A percentile compares a stretch with the other conserved stretches of the same genome.
These are phyloP conservation scores for Fulica atra DNA, from an alignment of 2,113 vertebrate species.

Conservation along the genomic window DNA sequence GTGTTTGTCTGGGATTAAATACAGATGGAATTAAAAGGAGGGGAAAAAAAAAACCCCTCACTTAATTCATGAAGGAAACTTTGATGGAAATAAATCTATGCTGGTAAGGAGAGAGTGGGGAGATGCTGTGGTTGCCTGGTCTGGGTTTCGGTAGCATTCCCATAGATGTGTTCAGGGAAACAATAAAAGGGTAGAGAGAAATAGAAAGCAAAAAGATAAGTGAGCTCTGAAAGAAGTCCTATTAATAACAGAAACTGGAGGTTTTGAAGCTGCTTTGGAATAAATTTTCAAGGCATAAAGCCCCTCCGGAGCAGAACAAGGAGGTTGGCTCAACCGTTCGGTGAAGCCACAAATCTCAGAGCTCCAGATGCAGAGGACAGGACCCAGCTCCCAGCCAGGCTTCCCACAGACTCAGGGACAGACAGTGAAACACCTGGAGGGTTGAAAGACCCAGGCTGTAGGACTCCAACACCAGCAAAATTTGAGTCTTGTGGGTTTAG, in stretches of 20 bases:
- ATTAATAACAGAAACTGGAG: constrained; percentile 32
- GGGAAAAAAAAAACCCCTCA: background rate
- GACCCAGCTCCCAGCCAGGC: background rate
- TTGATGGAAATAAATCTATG: constrained; percentile 8
- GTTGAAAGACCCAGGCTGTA: background rate
- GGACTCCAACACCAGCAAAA: background rate
- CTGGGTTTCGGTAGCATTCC: background rate
- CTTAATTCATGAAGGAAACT: background rate
- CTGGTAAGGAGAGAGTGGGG: background rate
- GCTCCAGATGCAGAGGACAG: background rate
- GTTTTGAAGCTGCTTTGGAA: constrained; percentile 39
- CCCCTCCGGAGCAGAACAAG: background rate
- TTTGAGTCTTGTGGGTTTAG: background rate
- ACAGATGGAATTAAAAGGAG: constrained; percentile 55
- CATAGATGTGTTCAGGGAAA: background rate
- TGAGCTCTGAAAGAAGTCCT: constrained; percentile 1
- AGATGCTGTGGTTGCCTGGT: background rate
- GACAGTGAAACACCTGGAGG: background rate
- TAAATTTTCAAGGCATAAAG: background rate
- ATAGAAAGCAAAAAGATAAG: constrained; percentile 21
- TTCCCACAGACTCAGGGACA: background rate
- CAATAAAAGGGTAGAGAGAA: constrained; percentile 19
- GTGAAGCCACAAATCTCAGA: background rate
- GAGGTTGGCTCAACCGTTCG: background rate
- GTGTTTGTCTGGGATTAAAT: constrained; percentile 65